phyloP scores from a whole-genome alignment of 2,888 invertebrate species.

The Melinaea menophilus region DNA sequence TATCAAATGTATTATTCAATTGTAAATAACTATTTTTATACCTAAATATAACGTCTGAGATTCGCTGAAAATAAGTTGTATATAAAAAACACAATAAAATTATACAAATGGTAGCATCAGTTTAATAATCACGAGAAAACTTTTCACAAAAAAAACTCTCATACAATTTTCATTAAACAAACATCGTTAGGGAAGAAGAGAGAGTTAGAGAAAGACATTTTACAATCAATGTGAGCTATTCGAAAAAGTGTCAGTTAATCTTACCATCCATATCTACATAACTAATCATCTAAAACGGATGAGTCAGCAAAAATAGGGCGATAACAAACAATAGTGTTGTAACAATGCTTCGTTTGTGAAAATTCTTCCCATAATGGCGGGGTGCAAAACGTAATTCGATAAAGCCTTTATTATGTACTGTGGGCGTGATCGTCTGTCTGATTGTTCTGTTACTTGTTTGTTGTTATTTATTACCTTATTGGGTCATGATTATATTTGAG shows the following conservation, averaged over 20 bases:
- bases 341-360: slow-evolving; percentile 77
- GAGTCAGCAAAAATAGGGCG: slow-evolving; percentile 70
- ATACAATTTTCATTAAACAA: too few relatives aligned
- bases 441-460: slow-evolving; percentile 51
- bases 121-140: too few relatives aligned
- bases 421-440: slow-evolving; percentile 63
- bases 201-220: too few relatives aligned
- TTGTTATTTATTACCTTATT: slow-evolving; percentile 35
- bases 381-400: slow-evolving; percentile 73
- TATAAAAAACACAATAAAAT: too few relatives aligned
- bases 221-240: background rate
- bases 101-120: too few relatives aligned
- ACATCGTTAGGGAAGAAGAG: too few relatives aligned
- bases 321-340: slow-evolving; percentile 75
- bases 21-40: slow-evolving; percentile 34
- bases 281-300: slow-evolving; percentile 56
- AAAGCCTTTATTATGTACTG: slow-evolving; percentile 70
- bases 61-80: too few relatives aligned
- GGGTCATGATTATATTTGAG: slow-evolving; percentile 18
- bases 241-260: slow-evolving; percentile 38
- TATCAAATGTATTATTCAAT: slow-evolving; percentile 47
- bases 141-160: too few relatives aligned
- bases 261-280: slow-evolving; percentile 41
- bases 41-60: slow-evolving; percentile 34
- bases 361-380: slow-evolving; percentile 74